Percentiles rank a stretch among this genome's conserved stretches.
Conservation (phyloP, 2,888 invertebrate species). For the Bedellia somnulentella region DNA sequence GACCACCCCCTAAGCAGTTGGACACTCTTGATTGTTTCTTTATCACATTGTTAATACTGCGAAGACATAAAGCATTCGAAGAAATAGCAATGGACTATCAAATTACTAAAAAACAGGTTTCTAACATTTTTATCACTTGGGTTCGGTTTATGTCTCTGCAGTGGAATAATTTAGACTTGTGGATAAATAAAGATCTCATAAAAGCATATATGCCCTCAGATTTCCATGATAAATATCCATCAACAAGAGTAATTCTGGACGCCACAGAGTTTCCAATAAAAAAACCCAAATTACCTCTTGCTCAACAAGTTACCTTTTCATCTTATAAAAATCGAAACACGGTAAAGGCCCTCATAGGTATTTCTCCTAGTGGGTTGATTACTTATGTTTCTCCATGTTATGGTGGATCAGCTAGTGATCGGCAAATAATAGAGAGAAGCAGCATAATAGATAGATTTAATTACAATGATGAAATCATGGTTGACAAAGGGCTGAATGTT, state of each 20-base stretch:
- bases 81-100: background rate
- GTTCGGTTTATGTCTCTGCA: constrained; percentile 1
- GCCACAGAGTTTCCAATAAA: background rate
- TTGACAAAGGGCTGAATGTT: no score
- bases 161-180: background rate
- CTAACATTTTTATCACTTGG: constrained; percentile 2
- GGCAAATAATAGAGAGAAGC: background rate
- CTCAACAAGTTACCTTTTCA: background rate
- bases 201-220: background rate
- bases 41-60: background rate
- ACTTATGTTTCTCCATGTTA: no score
- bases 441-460: background rate
- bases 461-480: background rate
- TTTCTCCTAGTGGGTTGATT: no score
- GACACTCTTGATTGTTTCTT: background rate
- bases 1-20: background rate
- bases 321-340: background rate
- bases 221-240: background rate
- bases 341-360: background rate
- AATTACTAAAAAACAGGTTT: background rate
- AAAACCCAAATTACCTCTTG: background rate
- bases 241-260: background rate
- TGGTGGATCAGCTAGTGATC: background rate
- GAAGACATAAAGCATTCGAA: constrained; percentile 1
- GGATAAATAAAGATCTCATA: background rate